Conservation (phyloP, 1,140 invertebrate genomes). For the Saxidomus purpurata region DNA sequence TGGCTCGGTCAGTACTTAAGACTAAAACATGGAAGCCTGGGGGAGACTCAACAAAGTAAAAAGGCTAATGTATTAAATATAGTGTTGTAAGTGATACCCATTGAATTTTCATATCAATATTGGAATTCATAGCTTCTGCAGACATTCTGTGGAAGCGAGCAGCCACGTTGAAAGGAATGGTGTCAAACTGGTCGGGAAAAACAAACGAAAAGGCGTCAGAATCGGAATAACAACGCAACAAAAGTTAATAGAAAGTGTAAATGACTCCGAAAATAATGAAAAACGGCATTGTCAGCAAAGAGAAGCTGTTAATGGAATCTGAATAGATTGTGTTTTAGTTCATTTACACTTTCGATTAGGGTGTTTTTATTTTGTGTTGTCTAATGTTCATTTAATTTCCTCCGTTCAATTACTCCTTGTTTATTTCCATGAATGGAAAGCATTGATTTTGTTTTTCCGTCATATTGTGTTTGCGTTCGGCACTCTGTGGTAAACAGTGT, state of each 20-base stretch:
- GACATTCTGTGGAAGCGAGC: too few species aligned
- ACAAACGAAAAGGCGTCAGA: neutral
- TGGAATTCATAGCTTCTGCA: constrained; percentile 7
- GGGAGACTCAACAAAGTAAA: too few species aligned
- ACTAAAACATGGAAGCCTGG: too few species aligned
- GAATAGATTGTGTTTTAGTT: neutral
- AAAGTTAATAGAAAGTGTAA: neutral
- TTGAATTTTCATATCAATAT: neutral
- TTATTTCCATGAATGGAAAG: neutral
- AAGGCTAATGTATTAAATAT: too few species aligned
- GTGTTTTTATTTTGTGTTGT: neutral
- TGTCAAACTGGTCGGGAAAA: neutral
- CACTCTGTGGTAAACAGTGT: neutral
- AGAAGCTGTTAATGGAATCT: neutral
- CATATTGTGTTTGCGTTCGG: neutral
- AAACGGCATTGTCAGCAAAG: neutral
- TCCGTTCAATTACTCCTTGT: neutral
- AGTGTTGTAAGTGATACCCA: neutral
- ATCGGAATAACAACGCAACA: neutral
- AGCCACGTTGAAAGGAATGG: neutral
- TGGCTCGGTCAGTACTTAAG: too few species aligned
- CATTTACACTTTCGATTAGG: neutral
- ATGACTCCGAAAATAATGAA: neutral
- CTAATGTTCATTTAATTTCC: constrained; percentile 8
- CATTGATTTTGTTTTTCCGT: neutral